phyloP scores from a whole-genome alignment of 2,888 invertebrate species.

The Ophion obscuratus region DNA sequence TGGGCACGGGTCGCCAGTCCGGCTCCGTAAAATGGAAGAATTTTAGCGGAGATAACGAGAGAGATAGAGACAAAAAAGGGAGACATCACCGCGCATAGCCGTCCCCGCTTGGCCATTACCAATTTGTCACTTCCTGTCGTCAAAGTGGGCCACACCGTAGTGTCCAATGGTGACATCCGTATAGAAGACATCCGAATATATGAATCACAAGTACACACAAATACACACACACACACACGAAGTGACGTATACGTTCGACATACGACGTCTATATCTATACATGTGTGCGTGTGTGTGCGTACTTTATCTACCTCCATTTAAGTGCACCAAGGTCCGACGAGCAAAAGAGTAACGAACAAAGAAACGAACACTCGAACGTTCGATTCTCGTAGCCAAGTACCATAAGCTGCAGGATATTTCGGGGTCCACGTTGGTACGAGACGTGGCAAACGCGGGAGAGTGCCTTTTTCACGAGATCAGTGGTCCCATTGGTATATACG shows the following conservation, averaged over 20 bases:
- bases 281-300: background rate
- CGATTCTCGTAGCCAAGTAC: conserved; percentile 15
- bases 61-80: background rate
- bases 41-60: background rate
- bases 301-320: background rate
- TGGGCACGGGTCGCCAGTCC: background rate
- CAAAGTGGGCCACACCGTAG: conserved; percentile 69
- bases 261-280: background rate
- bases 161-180: conserved; percentile 34
- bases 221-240: background rate
- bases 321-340: background rate
- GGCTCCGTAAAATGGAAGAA: background rate
- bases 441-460: conserved; percentile 59
- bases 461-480: conserved; percentile 74
- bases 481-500: conserved; percentile 36
- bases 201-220: background rate
- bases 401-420: conserved; percentile 8
- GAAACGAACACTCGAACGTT: background rate
- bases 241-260: too few relatives aligned
- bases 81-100: conserved; percentile 26
- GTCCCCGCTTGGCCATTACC: conserved; percentile 70
- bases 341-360: conserved; percentile 28
- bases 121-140: conserved; percentile 79
- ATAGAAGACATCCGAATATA: conserved; percentile 6
- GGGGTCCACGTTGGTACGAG: conserved; percentile 8